These are phyloP conservation scores for Pseudomyrmex concolor DNA, from an alignment of 1,140 invertebrate species.

Conservation along the genomic window DNA sequence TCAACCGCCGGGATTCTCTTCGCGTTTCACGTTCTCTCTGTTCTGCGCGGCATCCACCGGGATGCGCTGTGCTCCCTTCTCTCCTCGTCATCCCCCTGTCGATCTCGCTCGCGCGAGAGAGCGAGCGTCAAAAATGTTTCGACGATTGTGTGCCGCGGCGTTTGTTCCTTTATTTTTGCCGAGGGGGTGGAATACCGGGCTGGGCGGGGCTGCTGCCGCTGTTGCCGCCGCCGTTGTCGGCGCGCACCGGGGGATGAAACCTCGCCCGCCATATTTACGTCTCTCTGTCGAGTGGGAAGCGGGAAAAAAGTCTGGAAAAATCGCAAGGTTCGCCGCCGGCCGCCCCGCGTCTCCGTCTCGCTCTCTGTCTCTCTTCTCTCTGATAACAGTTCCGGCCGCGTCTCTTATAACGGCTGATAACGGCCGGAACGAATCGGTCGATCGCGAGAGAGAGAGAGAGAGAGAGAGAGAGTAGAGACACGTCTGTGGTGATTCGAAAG, in stretches of 20 bases:
- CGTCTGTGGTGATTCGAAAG: background rate
- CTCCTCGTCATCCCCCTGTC: slow-evolving; percentile 15
- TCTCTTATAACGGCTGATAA: slow-evolving; percentile 8
- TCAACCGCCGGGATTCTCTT: slow-evolving; percentile 56
- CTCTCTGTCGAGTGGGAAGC: slow-evolving; percentile 71
- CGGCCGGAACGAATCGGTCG: background rate
- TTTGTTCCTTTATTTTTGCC: slow-evolving; percentile 83
- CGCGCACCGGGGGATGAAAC: slow-evolving; percentile 81
- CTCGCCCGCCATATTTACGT: slow-evolving; percentile 83
- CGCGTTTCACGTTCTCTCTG: slow-evolving; percentile 26
- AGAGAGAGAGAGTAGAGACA: background rate
- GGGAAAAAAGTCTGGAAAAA: slow-evolving; percentile 71
- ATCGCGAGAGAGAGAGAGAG: background rate
- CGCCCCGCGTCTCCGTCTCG: slow-evolving; percentile 2
- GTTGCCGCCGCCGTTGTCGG: slow-evolving; percentile 66
- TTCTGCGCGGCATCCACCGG: slow-evolving; percentile 21
- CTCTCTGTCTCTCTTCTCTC: background rate
- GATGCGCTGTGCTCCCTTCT: background rate
- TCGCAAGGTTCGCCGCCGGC: slow-evolving; percentile 35
- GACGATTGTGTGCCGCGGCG: slow-evolving; percentile 81
- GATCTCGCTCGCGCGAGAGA: slow-evolving; percentile 59
- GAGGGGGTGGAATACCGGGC: slow-evolving; percentile 80
- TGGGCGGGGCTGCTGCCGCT: slow-evolving; percentile 80
- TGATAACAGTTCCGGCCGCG: background rate
- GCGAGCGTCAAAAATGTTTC: slow-evolving; percentile 83